Conservation (phyloP, 2,888 invertebrate genomes). For the Leucophenga maculata region DNA sequence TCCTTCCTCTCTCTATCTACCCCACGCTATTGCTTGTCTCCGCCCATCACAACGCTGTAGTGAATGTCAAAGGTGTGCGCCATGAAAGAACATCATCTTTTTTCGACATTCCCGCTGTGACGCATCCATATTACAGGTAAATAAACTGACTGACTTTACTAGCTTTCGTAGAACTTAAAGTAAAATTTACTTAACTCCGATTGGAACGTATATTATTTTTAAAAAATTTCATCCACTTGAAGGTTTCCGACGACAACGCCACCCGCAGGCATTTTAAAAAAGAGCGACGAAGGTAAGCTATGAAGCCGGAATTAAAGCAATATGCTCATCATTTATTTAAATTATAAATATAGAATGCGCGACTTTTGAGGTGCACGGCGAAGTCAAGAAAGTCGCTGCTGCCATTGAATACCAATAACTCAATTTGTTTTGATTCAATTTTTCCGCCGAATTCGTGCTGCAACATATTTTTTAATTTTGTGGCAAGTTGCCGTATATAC, state of each 20-base stretch:
- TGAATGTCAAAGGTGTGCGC: slow-evolving; percentile 72
- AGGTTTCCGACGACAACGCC: slow-evolving; percentile 69
- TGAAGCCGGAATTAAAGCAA: slow-evolving; percentile 46
- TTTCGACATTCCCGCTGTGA: slow-evolving; percentile 73
- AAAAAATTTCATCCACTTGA: slow-evolving; percentile 25
- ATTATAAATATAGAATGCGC: slow-evolving; percentile 44
- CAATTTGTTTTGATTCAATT: slow-evolving; percentile 58
- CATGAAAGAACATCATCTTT: slow-evolving; percentile 72
- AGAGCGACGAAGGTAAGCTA: slow-evolving; percentile 70
- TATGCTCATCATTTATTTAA: slow-evolving; percentile 63
- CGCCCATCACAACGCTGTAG: slow-evolving; percentile 52
- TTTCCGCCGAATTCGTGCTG: slow-evolving; percentile 52
- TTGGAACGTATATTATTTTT: background rate
- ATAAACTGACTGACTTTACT: slow-evolving; percentile 12
- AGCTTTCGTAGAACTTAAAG: no score
- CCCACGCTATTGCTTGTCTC: slow-evolving; percentile 20
- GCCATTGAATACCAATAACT: slow-evolving; percentile 56
- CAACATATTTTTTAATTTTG: slow-evolving; percentile 40
- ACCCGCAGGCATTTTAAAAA: slow-evolving; percentile 69
- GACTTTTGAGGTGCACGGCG: background rate
- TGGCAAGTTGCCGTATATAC: background rate
- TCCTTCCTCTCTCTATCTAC: slow-evolving; percentile 34
- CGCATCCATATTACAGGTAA: slow-evolving; percentile 72
- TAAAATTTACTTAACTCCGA: no score
- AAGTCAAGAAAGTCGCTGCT: slow-evolving; percentile 18